phyloP scores from a whole-genome alignment of 2,113 vertebrate species.

The Tachuris rubrigastra region DNA sequence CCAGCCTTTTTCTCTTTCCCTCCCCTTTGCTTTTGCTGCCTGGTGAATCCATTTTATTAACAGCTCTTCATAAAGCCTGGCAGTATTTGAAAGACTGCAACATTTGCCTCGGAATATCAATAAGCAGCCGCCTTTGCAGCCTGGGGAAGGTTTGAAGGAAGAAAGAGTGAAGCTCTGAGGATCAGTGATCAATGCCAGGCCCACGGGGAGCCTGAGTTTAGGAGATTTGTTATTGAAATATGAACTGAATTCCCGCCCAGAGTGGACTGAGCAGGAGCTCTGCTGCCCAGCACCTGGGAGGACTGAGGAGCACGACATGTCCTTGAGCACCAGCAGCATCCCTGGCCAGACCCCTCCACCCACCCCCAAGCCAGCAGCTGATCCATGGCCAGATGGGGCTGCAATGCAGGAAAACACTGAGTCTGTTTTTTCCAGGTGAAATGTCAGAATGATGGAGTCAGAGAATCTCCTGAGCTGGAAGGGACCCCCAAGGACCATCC shows the following conservation, averaged over 20 bases:
- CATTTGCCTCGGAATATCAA: slow-evolving; percentile 55
- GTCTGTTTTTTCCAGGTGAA: background rate
- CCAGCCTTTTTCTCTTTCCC: background rate
- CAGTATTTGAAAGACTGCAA: slow-evolving; percentile 36
- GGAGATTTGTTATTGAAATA: slow-evolving; percentile 42
- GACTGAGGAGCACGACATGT: fast-evolving
- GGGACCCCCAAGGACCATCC: fast-evolving
- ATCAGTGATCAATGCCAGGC: slow-evolving; percentile 37
- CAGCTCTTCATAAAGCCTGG: slow-evolving; percentile 19
- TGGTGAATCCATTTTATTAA: slow-evolving; percentile 45
- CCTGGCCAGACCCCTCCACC: background rate
- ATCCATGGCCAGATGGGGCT: background rate
- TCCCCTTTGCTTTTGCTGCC: background rate
- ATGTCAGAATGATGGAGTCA: background rate
- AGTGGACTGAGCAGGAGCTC: background rate
- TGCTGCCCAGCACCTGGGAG: background rate
- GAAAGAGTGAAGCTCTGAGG: slow-evolving; percentile 31
- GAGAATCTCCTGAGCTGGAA: fast-evolving
- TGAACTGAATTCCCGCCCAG: background rate
- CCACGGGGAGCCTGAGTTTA: background rate
- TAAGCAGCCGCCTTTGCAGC: background rate
- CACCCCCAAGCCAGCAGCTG: too few relatives aligned
- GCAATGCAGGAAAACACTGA: background rate
- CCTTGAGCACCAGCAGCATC: background rate
- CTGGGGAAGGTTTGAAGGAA: slow-evolving; percentile 14